Conservation (phyloP, 2,888 invertebrate genomes). For the Arenicola marina region DNA sequence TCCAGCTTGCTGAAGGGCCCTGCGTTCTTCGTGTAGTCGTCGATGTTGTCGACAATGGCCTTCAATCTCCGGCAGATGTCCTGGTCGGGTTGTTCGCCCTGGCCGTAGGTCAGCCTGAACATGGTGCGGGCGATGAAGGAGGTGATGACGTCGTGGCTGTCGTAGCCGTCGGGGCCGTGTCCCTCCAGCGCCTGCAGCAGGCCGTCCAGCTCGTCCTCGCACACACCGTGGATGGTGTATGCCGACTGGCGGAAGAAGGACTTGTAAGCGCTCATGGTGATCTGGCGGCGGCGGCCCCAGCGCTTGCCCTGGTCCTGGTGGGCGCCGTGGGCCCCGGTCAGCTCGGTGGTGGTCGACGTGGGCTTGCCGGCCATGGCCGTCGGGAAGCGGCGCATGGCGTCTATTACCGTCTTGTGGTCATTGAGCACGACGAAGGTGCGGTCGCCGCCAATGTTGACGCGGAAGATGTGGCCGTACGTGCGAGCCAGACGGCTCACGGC, state of each 20-base stretch:
- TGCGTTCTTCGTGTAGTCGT: constrained; percentile 20
- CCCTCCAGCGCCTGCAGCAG: not conserved
- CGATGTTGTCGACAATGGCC: constrained; percentile 9
- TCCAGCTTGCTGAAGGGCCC: constrained; percentile 20
- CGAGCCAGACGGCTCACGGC: not conserved
- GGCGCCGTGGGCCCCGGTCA: constrained; percentile 2
- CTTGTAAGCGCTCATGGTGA: constrained; percentile 3
- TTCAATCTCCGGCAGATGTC: not conserved
- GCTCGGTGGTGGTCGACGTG: not conserved
- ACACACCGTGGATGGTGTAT: not conserved
- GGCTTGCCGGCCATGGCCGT: not conserved
- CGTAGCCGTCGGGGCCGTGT: not conserved
- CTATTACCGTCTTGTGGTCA: not conserved
- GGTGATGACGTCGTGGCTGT: not conserved
- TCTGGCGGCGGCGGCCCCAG: not conserved
- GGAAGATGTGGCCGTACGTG: not conserved
- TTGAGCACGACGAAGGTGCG: not conserved
- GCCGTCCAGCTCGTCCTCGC: not conserved
- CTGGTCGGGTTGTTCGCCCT: not conserved
- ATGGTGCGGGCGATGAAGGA: constrained; percentile 1
- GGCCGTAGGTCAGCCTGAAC: not conserved
- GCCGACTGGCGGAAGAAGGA: not conserved
- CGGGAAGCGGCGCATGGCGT: not conserved
- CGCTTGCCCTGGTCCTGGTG: constrained; percentile 1
- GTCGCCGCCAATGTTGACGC: not conserved